Base-by-base conservation (phyloP, 92 coral and sea anemone species). In the Anthopleura xanthogrammica region DNA sequence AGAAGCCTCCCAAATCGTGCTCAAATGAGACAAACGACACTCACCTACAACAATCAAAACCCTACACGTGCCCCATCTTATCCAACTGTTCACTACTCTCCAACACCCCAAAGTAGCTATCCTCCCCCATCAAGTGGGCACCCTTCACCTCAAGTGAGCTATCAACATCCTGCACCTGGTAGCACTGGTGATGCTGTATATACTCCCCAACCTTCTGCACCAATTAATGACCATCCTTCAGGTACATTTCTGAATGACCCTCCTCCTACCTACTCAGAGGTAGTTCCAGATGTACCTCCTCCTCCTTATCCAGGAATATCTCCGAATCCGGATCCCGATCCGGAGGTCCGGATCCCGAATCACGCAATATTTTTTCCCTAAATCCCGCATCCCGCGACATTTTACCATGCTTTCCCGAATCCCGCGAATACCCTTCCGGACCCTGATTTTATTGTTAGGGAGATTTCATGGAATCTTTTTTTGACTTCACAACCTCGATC, bases 241-340 rank as follows among this genome's bases (percentile, higher is more conserved):
- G 12, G 29, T 20, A 62, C 70, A 62, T 62, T 62, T 62, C 70
- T 62, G 70, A 62, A 62, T 20, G 70, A 62, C 20, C 70, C 70
- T 62, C 70, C 70, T 62, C 70, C 70, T 62, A 8, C 23, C 29
- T 62, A 62, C 70, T 36, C 12, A 62, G 70, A 75, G 6, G 55
- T 3, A 41, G 55, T 75, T 75, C 76, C 83, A 64, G 54, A 50
- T 41, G 76, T 41, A 17, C 76, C 83, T 11, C 83, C 83, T 64
- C 83, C 83, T 40, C 76, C 52, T 12, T 80, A 80, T 66, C 83
- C 83, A 41, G 83, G 83, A 16, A 73, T 74, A 80, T 20, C 62
- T 43, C 76, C 29, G 10, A 64, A 80, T n/a, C 76, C 76, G n/a
- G n/a, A n/a, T n/a, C n/a, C n/a, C n/a, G n/a, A n/a, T n/a, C n/a